phyloP scores from a whole-genome alignment of 2,113 vertebrate species.

The Echinops telfairi region DNA sequence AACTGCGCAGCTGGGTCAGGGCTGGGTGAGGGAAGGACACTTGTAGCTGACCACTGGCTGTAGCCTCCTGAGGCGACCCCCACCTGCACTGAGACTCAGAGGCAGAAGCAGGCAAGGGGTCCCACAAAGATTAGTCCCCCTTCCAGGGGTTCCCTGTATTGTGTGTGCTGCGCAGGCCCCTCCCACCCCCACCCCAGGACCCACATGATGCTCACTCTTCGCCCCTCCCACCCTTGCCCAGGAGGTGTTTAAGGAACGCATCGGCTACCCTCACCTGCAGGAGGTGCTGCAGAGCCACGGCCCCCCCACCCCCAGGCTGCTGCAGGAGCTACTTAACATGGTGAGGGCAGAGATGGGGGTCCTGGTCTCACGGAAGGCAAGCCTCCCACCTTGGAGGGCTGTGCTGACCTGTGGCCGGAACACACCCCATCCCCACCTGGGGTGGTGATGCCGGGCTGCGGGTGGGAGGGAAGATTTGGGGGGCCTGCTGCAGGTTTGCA shows the following conservation, averaged over 20 bases:
- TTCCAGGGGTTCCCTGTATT: neutral
- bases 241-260: slow-evolving; percentile 99
- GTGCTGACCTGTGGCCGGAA: neutral
- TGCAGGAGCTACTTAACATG: slow-evolving; percentile 98
- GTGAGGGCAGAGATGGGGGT: slow-evolving; percentile 83
- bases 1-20: neutral
- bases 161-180: no score
- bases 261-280: slow-evolving; percentile 95
- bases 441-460: neutral
- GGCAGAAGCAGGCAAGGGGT: neutral
- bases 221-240: slow-evolving; percentile 66
- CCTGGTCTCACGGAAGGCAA: neutral
- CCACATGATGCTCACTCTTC: accelerated
- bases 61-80: neutral
- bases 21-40: neutral
- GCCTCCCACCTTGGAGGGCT: neutral
- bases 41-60: neutral
- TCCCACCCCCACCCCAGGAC: no score
- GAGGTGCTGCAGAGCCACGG: slow-evolving; percentile 96
- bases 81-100: neutral
- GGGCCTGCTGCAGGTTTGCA: neutral
- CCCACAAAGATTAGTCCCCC: neutral
- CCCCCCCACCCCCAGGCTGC: slow-evolving; percentile 93
- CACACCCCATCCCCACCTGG: neutral
- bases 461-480: neutral